These are phyloP conservation scores for Rhinopomastus cyanomelas DNA, from an alignment of 2,113 vertebrate species.

Conservation along the genomic window DNA sequence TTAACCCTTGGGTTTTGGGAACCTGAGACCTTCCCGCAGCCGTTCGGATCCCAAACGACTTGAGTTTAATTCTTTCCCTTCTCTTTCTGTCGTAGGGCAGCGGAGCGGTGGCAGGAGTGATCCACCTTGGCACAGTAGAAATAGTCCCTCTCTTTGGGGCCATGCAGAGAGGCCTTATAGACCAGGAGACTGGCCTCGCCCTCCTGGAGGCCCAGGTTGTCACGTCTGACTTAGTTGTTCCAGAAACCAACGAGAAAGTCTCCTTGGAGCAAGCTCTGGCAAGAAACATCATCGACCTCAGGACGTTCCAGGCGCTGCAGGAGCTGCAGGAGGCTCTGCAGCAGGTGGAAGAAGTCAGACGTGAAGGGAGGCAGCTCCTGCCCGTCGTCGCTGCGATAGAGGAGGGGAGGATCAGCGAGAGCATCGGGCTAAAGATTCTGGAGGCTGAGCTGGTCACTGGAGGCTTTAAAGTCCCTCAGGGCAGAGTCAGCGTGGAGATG, in stretches of 20 bases:
- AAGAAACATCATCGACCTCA: slow-evolving; percentile 79
- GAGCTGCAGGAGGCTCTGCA: slow-evolving; percentile 77
- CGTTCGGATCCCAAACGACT: neutral
- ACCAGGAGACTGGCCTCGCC: slow-evolving; percentile 88
- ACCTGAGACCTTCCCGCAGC: slow-evolving; percentile 25
- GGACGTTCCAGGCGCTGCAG: slow-evolving; percentile 72
- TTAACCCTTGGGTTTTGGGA: neutral
- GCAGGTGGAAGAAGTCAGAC: slow-evolving; percentile 51
- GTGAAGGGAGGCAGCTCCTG: slow-evolving; percentile 57
- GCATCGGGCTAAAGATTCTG: slow-evolving; percentile 83
- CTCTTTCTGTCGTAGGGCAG: slow-evolving; percentile 75
- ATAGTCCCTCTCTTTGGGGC: slow-evolving; percentile 90
- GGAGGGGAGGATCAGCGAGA: slow-evolving; percentile 80
- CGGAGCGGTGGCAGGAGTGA: slow-evolving; percentile 87
- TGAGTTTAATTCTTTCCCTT: slow-evolving; percentile 37
- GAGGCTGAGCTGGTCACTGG: slow-evolving; percentile 82
- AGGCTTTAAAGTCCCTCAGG: slow-evolving; percentile 67
- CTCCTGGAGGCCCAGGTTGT: slow-evolving; percentile 91
- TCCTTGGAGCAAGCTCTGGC: slow-evolving; percentile 82
- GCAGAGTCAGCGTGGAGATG: slow-evolving; percentile 75
- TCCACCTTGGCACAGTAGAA: slow-evolving; percentile 93
- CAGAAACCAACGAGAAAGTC: slow-evolving; percentile 77
- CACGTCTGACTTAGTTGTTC: slow-evolving; percentile 83
- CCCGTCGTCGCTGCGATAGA: slow-evolving; percentile 80
- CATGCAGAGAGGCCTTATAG: slow-evolving; percentile 90